Evolutionary conservation across 2,888 invertebrate genomes (phyloP), one percentile per base, ranked within the genome.

Genomic region (Lepidochrysops patricia): DNA sequence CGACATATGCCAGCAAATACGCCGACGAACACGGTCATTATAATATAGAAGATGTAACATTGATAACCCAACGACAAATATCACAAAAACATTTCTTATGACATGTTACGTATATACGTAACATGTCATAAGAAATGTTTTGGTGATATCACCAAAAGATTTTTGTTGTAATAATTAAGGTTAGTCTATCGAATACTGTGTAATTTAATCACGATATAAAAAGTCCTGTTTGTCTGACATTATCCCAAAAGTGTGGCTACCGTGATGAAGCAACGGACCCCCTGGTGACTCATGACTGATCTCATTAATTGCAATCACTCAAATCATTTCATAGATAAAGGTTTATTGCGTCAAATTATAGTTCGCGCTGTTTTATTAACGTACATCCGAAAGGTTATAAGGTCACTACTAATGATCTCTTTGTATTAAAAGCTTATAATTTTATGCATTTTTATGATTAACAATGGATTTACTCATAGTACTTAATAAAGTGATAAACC

Each of bases 301-400:
- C 64, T 67, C 65, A 68, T 68, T 66, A 65, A 67, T 65, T 66
- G 64, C 60, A 63, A 65, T 64, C 65, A 65, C 65, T 59, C 63
- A 60, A 61, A 60, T 64, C 61, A 63, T 61, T 64, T 62, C 61
- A 57, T 60, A 57, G 57, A 58, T 37, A 62, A 60, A 57, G 57
- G 35, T 34, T 57, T 62, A 57, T 65, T 65, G 61, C 61, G 62
- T 62, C 48, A 62, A 62, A 64, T 62, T 61, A 63, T 58, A 61
- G 58, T 57, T 58, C 61, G 35, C 57, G 57, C 52, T 13, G 50
- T 59, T 59, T 59, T 59, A 59, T 58, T 58, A 49, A 29, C 32
- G 34, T 27, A 59, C 35, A 34, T 37, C 34, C 52, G 26, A 35
- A 54, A 59, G 52, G 59, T 35, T 59, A 37, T 26, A 34, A 35